A percentile compares a stretch with the other conserved stretches of the same genome.
Evolutionary conservation across 2,113 vertebrate genomes (phyloP).

Genomic region (Silurus meridionalis): DNA sequence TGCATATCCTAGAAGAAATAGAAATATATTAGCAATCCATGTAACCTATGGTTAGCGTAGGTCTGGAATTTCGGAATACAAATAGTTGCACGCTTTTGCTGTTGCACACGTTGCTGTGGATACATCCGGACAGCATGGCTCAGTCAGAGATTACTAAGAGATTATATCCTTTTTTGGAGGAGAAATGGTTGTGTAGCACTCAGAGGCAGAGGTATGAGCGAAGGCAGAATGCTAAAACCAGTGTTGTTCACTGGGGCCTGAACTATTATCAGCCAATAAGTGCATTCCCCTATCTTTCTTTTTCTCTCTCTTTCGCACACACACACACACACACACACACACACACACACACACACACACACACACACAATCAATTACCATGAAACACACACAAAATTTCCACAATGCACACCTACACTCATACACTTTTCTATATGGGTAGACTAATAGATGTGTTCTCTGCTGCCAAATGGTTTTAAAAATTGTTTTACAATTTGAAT

Average conservation of each 20-base stretch:
- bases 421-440: background rate
- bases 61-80: background rate
- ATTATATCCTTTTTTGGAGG: constrained; percentile 16
- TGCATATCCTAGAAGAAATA: background rate
- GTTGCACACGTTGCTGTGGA: background rate
- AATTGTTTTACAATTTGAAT: background rate
- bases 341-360: background rate
- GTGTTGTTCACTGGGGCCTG: constrained; percentile 22
- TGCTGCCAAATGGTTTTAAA: background rate
- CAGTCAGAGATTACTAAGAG: constrained; percentile 19
- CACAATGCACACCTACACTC: background rate
- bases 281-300: background rate
- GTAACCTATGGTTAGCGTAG: background rate
- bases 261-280: constrained; percentile 21
- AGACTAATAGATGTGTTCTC: background rate
- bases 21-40: background rate
- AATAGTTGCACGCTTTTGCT: background rate
- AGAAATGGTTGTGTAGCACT: background rate
- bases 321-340: background rate
- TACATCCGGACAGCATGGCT: background rate
- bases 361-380: background rate
- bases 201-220: constrained; percentile 14
- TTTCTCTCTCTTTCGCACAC: background rate
- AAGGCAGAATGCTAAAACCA: constrained; percentile 25
- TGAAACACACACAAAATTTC: background rate